Percentiles rank a stretch among this genome's conserved stretches.
phyloP scores from a whole-genome alignment of 2,888 invertebrate genomes.

The Biston betularia region DNA sequence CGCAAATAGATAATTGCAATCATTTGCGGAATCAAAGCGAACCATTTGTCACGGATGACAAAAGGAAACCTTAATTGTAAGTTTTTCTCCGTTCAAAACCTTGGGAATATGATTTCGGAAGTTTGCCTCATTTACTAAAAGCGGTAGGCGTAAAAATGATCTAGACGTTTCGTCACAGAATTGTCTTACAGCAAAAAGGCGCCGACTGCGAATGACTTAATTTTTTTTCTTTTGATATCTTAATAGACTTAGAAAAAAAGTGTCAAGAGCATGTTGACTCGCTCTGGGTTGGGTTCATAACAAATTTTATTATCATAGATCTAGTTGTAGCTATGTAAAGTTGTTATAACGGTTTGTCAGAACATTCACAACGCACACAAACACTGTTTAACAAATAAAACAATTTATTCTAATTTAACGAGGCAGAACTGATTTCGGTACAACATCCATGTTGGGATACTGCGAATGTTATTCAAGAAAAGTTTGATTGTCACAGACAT shows the following conservation, averaged over 20 bases:
- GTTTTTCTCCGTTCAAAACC: conserved; percentile 28
- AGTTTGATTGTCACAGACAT: too few species aligned
- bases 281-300: too few species aligned
- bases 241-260: neutral
- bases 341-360: too few species aligned
- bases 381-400: too few species aligned
- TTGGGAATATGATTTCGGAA: conserved; percentile 37
- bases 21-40: conserved; percentile 14
- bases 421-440: too few species aligned
- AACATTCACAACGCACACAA: too few species aligned
- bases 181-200: conserved; percentile 11
- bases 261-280: too few species aligned
- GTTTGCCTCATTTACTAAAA: conserved; percentile 37
- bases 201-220: neutral
- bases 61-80: conserved; percentile 38
- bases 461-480: too few species aligned
- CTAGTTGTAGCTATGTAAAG: too few species aligned
- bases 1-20: conserved; percentile 21
- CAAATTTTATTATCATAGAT: too few species aligned
- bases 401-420: too few species aligned
- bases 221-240: neutral
- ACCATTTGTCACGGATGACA: conserved; percentile 37
- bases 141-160: conserved; percentile 28
- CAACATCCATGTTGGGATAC: too few species aligned
- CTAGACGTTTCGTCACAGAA: conserved; percentile 17